These are phyloP conservation scores for Rhyzopertha dominica DNA, from an alignment of 1,140 invertebrate genomes.

Conservation along the genomic window DNA sequence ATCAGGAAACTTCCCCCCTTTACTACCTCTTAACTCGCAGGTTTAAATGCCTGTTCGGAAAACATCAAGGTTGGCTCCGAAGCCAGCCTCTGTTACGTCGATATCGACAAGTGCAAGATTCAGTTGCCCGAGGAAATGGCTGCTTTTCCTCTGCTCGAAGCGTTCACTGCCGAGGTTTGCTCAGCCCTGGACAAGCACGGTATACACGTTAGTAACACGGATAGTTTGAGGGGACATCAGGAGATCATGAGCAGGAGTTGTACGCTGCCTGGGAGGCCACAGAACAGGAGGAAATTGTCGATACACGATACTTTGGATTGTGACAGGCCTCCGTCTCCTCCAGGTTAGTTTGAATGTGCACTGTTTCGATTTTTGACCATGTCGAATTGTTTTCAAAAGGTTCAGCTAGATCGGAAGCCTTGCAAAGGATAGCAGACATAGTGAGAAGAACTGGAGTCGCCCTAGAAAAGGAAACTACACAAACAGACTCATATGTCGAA, in stretches of 20 bases:
- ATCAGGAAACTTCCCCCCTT: slow-evolving; percentile 5
- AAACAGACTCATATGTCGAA: slow-evolving; percentile 72
- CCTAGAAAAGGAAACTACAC: slow-evolving; percentile 38
- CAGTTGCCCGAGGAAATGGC: slow-evolving; percentile 95
- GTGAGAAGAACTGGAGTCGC: slow-evolving; percentile 66
- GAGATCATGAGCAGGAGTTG: slow-evolving; percentile 55
- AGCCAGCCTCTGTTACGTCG: slow-evolving; percentile 91
- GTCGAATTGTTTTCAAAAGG: too few species aligned
- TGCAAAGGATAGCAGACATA: slow-evolving; percentile 73
- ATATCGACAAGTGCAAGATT: slow-evolving; percentile 88
- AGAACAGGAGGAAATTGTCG: slow-evolving; percentile 62
- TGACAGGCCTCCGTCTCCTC: slow-evolving; percentile 57
- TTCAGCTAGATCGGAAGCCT: slow-evolving; percentile 60
- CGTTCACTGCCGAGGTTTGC: slow-evolving; percentile 81
- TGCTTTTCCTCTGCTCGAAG: slow-evolving; percentile 81
- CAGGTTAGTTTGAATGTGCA: too few species aligned
- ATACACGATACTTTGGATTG: slow-evolving; percentile 69
- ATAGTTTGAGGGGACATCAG: slow-evolving; percentile 35
- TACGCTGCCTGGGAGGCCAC: slow-evolving; percentile 51
- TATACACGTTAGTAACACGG: slow-evolving; percentile 47
- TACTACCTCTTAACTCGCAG: slow-evolving; percentile 42
- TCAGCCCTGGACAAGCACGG: slow-evolving; percentile 73
- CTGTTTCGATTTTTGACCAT: too few species aligned
- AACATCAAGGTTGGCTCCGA: slow-evolving; percentile 55
- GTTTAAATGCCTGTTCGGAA: slow-evolving; percentile 50